Evolutionary conservation across 2,113 vertebrate genomes (phyloP), one percentile per base, ranked within the genome.

Genomic region (Drymodes brunneopygia): DNA sequence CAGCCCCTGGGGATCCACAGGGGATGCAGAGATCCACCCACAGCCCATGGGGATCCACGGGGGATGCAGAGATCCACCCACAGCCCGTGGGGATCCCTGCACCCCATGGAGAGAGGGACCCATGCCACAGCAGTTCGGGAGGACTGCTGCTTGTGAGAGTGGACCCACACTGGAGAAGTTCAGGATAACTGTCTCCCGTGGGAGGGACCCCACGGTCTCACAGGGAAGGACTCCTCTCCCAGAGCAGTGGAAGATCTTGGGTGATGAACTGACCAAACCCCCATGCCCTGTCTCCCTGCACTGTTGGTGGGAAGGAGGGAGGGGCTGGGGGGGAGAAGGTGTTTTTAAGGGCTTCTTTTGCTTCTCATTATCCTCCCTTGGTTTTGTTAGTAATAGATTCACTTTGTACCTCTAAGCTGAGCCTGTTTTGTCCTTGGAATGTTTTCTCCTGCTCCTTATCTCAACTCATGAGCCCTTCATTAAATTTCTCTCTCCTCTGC

Each of bases 301-400:
- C 27, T 38, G 21, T 25, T 0, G 1, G 44, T 25, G 28, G 47
- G 35, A 38, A 51, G 35, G 35, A 40, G 4, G 12, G 21, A 48
- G 12, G 25, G 11, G 12, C 4, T 25, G 27, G 4, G 17, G 3
- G 16, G 3, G 2, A 29, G 13, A 40, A 33, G 2, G 2, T 19
- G 12, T 4, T 31, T 40, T 40, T 33, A 33, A n/a, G 23, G 17
- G 17, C 29, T 51, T 51, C 22, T 42, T 78, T 40, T 22, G 28
- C 14, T 62, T 51, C 22, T 33, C 45, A 51, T n/a, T 62, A 62
- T 42, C 14, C 5, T 28, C 1, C 18, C 51, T 47, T 22, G 8
- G 22, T 12, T n/a, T 12, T 45, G 38, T 64, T 17, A 22, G 58
- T 33, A 13, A 42, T 28, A 18, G n/a, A 42, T 6, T 64, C 3